phyloP scores from a whole-genome alignment of 2,888 invertebrate species.

The Dicyrtomina minuta region DNA sequence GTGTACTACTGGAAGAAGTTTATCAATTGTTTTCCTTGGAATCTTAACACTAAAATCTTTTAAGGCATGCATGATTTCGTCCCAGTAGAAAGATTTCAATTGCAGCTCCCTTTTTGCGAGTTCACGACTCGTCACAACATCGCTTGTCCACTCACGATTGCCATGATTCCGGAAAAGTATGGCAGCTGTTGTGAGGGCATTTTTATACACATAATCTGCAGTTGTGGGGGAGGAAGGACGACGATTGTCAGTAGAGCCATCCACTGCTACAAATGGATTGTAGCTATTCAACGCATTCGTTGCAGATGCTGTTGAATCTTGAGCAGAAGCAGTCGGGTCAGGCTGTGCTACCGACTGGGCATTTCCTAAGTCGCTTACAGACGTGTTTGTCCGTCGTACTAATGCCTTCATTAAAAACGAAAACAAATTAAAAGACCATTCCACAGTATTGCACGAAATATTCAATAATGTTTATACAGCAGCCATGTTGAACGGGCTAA shows the following conservation, averaged over 20 bases:
- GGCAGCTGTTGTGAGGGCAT: conserved; percentile 18
- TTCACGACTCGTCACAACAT: not conserved
- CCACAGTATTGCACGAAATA: not conserved
- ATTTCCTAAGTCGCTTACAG: not conserved
- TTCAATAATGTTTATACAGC: not conserved
- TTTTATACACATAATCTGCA: conserved; percentile 38
- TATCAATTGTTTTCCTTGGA: conserved; percentile 45
- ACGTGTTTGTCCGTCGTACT: conserved; percentile 19
- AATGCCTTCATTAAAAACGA: conserved; percentile 22
- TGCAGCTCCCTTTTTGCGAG: conserved; percentile 21
- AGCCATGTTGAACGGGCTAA: no score
- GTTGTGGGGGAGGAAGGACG: conserved; percentile 47
- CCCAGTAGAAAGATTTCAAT: conserved; percentile 42
- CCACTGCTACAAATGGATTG: conserved; percentile 40
- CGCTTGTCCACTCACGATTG: not conserved
- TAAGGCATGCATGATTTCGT: conserved; percentile 47
- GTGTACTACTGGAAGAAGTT: conserved; percentile 43
- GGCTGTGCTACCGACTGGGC: not conserved
- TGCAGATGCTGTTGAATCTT: not conserved
- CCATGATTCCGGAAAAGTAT: conserved; percentile 13
- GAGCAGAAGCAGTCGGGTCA: not conserved
- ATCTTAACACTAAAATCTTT: conserved; percentile 44
- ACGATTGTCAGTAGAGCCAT: conserved; percentile 33
- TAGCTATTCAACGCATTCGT: conserved; percentile 26
- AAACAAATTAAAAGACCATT: not conserved